Evolutionary conservation across 2,797 vertebrate genomes (phyloP).

Genomic region (Cirrhinus molitorella): DNA sequence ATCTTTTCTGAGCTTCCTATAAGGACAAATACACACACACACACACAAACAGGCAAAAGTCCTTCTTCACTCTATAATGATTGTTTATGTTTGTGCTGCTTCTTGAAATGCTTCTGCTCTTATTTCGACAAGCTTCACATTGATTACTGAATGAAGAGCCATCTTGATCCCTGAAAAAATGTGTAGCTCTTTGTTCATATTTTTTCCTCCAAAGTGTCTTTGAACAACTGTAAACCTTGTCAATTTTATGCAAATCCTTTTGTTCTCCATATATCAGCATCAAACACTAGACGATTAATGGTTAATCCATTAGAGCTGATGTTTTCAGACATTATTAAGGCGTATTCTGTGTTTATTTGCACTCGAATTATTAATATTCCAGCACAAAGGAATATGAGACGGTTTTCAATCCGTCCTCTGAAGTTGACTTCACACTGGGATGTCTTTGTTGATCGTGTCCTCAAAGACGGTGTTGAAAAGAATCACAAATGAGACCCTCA

Average conservation of each 20-base stretch:
- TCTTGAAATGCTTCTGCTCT: neutral
- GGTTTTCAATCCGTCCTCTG: constrained; percentile 15
- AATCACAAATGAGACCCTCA: constrained; percentile 41
- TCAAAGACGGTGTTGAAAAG: constrained; percentile 18
- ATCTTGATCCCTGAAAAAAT: neutral
- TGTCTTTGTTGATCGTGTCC: constrained; percentile 30
- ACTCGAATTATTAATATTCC: neutral
- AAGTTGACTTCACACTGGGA: constrained; percentile 42
- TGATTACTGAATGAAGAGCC: neutral
- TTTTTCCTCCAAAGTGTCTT: neutral
- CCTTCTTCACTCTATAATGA: neutral
- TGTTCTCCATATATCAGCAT: neutral
- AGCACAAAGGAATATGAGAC: neutral
- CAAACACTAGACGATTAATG: constrained; percentile 10
- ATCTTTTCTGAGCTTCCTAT: neutral
- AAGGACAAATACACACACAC: neutral
- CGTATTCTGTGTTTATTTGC: constrained; percentile 15
- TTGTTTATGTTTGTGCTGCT: neutral
- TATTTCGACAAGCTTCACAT: neutral
- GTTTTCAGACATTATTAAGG: neutral
- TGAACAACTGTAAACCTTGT: neutral
- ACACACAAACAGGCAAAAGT: neutral
- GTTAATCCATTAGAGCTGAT: constrained; percentile 1
- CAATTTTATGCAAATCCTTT: neutral
- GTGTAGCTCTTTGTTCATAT: neutral